phyloP scores from a whole-genome alignment of 2,797 vertebrate species.

The Selene dorsalis region DNA sequence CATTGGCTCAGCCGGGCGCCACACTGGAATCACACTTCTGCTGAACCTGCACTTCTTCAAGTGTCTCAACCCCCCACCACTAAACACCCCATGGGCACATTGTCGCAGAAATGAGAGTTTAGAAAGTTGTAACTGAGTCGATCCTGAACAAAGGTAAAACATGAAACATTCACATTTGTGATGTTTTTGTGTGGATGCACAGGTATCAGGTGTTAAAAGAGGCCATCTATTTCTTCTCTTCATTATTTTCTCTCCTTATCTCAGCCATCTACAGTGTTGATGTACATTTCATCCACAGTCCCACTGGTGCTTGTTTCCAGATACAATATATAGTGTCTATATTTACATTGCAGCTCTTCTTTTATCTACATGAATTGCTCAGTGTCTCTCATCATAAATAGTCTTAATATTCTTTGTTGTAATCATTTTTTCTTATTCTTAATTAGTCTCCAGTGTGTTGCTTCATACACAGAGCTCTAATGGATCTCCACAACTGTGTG shows the following conservation, averaged over 20 bases:
- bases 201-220: not conserved
- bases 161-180: not conserved
- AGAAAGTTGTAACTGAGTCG: slow-evolving; percentile 29
- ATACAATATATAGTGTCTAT: slow-evolving; percentile 4
- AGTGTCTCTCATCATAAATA: slow-evolving; percentile 20
- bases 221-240: not conserved
- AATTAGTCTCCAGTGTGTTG: slow-evolving; percentile 44
- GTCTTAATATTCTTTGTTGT: slow-evolving; percentile 11
- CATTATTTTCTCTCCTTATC: not conserved
- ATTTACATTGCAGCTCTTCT: slow-evolving; percentile 29
- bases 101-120: slow-evolving; percentile 43
- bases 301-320: slow-evolving; percentile 4
- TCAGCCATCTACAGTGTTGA: not conserved
- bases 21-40: slow-evolving; percentile 61
- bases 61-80: slow-evolving; percentile 25
- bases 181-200: not conserved
- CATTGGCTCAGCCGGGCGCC: slow-evolving; percentile 52
- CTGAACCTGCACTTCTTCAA: slow-evolving; percentile 68
- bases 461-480: slow-evolving; percentile 28
- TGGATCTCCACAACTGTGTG: slow-evolving; percentile 31
- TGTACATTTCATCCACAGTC: not conserved
- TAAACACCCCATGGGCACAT: slow-evolving; percentile 27
- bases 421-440: slow-evolving; percentile 28
- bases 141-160: slow-evolving; percentile 5
- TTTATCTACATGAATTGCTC: slow-evolving; percentile 12